Base-by-base conservation (phyloP, 2,888 invertebrate species). In the Agriopis leucophaearia region DNA sequence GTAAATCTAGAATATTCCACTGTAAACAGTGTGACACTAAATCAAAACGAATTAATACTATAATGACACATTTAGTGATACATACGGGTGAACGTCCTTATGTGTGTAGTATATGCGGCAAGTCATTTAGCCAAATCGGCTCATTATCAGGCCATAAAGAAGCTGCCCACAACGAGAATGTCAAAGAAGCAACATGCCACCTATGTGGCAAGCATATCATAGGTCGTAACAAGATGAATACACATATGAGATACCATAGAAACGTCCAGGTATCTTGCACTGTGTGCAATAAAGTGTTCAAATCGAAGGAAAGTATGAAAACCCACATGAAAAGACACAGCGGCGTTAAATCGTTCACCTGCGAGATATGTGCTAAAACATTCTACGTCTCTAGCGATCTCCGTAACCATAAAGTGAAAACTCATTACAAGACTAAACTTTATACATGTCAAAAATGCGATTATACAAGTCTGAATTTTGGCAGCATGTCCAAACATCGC, bases 21-120 rank as follows among this genome's bases (percentile, higher is more conserved):
- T 78, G 75, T 9, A 87, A 82, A 54, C 80, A 85, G 18, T 93
- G 93, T 73, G 63, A 74, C 12, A 90, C 89, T 40, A 83, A 79
- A 15, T 80, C 88, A 0, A 72, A 54, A n/a, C 76, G 86, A 35
- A 71, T 85, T 0, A 88, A 88, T 70, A 87, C 88, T 67, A 81
- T 91, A 13, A 73, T 79, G 9, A 70, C 81, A 0, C 92, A 93
- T 72, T 74, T 82, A 8, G 74, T 81, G 0, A 81, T 73, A 35
- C 92, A 92, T 57, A 87, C 80, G 0, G 91, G 92, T 0, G 87
- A 87, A 2, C 75, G 82, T n/a, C 88, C 88, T 0, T 88, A 62
- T 62, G 64, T 80, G 60, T 92, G 92, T 72, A 75, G 84, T 2
- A 69, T 86, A 18, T 93, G 92, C 64, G 66, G 64, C 0, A 87